Conservation (phyloP, 2,797 vertebrate species). For the Gastrophryne carolinensis region DNA sequence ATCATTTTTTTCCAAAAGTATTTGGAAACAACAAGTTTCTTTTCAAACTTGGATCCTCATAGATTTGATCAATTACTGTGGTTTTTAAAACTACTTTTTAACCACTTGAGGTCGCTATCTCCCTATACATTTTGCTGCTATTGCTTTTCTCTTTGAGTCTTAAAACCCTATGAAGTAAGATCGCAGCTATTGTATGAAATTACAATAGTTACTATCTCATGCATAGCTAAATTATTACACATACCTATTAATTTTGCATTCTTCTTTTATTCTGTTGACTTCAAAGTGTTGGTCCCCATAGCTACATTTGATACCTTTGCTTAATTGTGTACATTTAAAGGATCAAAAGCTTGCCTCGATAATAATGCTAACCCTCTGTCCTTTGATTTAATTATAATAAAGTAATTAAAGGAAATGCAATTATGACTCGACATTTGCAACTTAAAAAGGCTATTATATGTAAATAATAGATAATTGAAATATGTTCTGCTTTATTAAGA, state of each 20-base stretch:
- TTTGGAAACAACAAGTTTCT: neutral
- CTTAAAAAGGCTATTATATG: slow-evolving; percentile 41
- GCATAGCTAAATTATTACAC: slow-evolving; percentile 27
- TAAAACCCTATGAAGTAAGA: slow-evolving; percentile 7
- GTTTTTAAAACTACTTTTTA: neutral
- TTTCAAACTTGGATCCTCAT: neutral
- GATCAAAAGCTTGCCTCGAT: slow-evolving; percentile 39
- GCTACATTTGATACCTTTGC: slow-evolving; percentile 36
- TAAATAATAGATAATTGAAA: slow-evolving; percentile 48
- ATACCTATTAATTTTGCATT: slow-evolving; percentile 27
- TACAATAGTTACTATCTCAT: slow-evolving; percentile 35
- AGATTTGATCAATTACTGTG: neutral
- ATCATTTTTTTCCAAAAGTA: too few relatives aligned
- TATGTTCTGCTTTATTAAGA: slow-evolving; percentile 28
- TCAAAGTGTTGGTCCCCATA: slow-evolving; percentile 38
- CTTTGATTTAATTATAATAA: slow-evolving; percentile 48
- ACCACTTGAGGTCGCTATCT: slow-evolving; percentile 40
- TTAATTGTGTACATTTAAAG: slow-evolving; percentile 42
- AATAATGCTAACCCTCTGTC: slow-evolving; percentile 29
- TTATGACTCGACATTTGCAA: slow-evolving; percentile 29
- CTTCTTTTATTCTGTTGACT: slow-evolving; percentile 31
- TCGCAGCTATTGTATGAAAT: slow-evolving; percentile 29
- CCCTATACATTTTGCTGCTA: neutral
- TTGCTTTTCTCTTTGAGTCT: neutral
- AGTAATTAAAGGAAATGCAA: slow-evolving; percentile 37